These are phyloP conservation scores for Myotis davidii DNA, from an alignment of 2,113 vertebrate genomes.

Conservation along the genomic window DNA sequence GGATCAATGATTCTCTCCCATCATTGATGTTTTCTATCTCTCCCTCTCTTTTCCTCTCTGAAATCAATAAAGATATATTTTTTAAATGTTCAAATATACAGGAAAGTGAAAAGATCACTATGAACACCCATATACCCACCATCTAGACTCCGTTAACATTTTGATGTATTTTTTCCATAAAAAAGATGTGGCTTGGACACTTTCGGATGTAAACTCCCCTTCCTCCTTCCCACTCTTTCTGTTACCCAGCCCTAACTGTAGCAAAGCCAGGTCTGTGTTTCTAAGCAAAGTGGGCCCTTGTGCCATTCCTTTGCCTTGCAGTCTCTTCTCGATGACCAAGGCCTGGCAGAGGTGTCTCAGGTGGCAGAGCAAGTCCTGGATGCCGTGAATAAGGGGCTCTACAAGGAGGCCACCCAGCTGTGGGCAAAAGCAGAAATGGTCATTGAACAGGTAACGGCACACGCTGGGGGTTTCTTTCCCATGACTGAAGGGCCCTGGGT, in stretches of 20 bases:
- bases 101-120: not conserved
- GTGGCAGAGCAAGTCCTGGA: slow-evolving; percentile 89
- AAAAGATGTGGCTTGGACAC: not conserved
- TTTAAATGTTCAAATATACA: not conserved
- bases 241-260: not conserved
- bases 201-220: not conserved
- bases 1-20: no score
- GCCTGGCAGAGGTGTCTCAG: slow-evolving; percentile 89
- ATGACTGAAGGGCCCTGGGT: fast-evolving
- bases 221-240: not conserved
- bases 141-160: not conserved
- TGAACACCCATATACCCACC: not conserved
- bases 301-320: slow-evolving; percentile 77
- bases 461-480: fast-evolving
- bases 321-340: slow-evolving; percentile 95
- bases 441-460: slow-evolving; percentile 89
- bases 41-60: no score
- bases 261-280: not conserved
- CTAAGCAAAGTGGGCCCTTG: not conserved
- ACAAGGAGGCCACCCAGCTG: slow-evolving; percentile 90
- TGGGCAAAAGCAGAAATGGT: slow-evolving; percentile 90
- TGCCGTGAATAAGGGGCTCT: slow-evolving; percentile 87
- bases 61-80: no score
- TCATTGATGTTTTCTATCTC: no score
- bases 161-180: not conserved